Conservation (phyloP, 2,888 invertebrate species). For the Linyphia triangularis region DNA sequence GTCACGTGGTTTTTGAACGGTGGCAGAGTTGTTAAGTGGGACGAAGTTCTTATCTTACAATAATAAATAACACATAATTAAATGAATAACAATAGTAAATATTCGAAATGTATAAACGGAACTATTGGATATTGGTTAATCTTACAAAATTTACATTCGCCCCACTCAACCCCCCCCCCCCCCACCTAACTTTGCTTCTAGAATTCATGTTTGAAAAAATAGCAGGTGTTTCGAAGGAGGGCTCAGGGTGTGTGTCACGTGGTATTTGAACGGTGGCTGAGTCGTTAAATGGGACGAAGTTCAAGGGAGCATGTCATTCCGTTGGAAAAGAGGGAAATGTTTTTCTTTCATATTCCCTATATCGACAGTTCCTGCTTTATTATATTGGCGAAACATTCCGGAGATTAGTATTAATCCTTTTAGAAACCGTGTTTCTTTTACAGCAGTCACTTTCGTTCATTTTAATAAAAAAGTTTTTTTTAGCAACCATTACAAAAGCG, state of each 20-base stretch:
- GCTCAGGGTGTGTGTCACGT: conserved; percentile 1
- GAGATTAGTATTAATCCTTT: background rate
- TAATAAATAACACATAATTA: too few species aligned
- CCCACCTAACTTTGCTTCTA: background rate
- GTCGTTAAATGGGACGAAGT: conserved; percentile 64
- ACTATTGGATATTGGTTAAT: too few species aligned
- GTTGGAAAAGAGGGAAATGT: conserved; percentile 44
- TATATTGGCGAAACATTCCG: background rate
- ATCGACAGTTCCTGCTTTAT: background rate
- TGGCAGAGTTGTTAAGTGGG: conserved; percentile 54
- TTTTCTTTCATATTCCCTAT: background rate
- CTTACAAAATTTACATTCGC: too few species aligned
- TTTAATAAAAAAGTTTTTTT: too few species aligned
- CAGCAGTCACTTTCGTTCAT: too few species aligned
- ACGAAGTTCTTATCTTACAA: too few species aligned
- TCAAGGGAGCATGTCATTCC: conserved; percentile 64
- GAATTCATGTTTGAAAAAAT: background rate
- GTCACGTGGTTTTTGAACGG: conserved; percentile 25
- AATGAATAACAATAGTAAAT: too few species aligned
- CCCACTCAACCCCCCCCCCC: background rate
- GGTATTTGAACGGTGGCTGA: conserved; percentile 29
- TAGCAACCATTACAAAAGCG: too few species aligned
- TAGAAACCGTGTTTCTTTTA: too few species aligned
- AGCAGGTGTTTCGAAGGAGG: conserved; percentile 21
- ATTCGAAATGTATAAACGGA: too few species aligned